Base-by-base conservation (phyloP, 2,888 invertebrate genomes). In the Frankliniella fusca region DNA sequence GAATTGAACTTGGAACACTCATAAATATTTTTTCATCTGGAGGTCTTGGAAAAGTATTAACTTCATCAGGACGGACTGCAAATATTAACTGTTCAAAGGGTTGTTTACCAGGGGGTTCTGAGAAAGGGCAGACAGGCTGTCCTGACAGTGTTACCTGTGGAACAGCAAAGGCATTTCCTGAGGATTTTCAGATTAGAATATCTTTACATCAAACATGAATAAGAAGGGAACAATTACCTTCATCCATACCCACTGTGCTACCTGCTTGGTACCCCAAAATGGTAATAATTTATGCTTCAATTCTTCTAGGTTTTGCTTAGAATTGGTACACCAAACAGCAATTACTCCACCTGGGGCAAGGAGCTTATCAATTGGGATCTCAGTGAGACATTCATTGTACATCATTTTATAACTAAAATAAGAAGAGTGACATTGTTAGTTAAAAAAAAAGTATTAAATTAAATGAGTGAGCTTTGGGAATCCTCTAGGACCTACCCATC, bases 281-380 rank as follows among this genome's bases (percentile, higher is more conserved):
- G 94, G 93, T 86, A 98, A 93, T 85, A 97, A 91, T n/a, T 92
- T 88, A 9, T 93, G 89, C 85, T 91, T 90, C 48, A 97, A 90
- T 83, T 92, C 92, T 15, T 91, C 87, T 82, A 94, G 89, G 87
- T 95, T 94, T 85, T 91, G 92, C 3, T 89, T 87, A 27, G 95
- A 93, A 88, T 98, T 98, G 20, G 98, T 98, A 86, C 97, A 96
- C 98, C 98, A 98, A 65, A 98, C 91, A 20, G 92, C 94, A 18
- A 98, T 90, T 3, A 98, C 87, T 65, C 94, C 93, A 84, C 91
- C 90, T 0, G 89, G 86, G 79, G 90, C 89, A 49, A 93, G 88
- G 0, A 96, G 88, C 18, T 90, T 87, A n/a, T 89, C 87, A 0
- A 97, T 88, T 0, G 96, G 94, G 85, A 98, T 90, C 23, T 91